Conservation (phyloP, 2,888 invertebrate genomes). For the Cephonodes hylas region DNA sequence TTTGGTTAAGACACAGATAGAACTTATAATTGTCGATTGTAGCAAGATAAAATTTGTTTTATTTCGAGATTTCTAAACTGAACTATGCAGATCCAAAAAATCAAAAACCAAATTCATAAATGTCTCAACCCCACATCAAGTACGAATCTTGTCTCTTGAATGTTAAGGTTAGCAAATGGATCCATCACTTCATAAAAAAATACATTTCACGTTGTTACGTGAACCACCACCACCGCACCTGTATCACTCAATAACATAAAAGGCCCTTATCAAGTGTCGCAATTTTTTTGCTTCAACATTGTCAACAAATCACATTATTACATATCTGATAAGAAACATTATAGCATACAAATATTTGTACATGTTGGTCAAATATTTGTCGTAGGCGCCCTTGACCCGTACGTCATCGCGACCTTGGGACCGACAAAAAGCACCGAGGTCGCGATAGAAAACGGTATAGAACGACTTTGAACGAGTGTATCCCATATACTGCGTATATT, state of each 20-base stretch:
- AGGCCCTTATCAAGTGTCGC: neutral
- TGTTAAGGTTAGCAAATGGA: too few species aligned
- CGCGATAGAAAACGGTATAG: neutral
- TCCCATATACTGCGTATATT: neutral
- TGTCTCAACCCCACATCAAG: too few species aligned
- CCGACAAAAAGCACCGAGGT: neutral
- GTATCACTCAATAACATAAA: neutral
- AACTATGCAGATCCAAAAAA: neutral
- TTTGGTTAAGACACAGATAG: too few species aligned
- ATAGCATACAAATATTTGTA: slow-evolving; percentile 10
- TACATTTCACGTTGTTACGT: neutral
- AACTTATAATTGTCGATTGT: too few species aligned
- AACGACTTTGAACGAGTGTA: neutral
- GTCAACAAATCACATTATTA: neutral
- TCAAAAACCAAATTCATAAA: too few species aligned
- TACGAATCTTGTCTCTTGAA: too few species aligned
- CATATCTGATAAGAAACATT: slow-evolving; percentile 5
- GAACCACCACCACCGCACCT: neutral
- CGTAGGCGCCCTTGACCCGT: slow-evolving; percentile 36
- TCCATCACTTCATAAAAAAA: neutral
- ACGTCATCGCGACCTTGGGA: slow-evolving; percentile 26
- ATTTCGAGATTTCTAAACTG: too few species aligned
- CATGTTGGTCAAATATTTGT: slow-evolving; percentile 30
- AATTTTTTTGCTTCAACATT: neutral
- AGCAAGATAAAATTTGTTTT: too few species aligned